Percentiles rank a stretch among this genome's conserved stretches.
Conservation (phyloP, 2,113 vertebrate genomes). For the Oreochromis spilurus region DNA sequence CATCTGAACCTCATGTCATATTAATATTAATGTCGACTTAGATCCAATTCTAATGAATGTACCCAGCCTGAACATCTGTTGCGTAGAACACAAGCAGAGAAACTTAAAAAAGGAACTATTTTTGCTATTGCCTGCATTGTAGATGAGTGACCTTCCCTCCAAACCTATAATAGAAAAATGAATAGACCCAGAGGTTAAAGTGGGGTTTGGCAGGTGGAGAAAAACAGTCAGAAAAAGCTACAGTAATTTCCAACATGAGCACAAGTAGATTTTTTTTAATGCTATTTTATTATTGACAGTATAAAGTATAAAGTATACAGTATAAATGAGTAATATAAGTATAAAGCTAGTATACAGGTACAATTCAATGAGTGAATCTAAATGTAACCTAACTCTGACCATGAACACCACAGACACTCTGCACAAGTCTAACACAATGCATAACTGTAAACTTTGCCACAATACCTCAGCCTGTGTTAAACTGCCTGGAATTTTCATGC, state of each 20-base stretch:
- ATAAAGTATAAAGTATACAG: no score
- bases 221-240: neutral
- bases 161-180: neutral
- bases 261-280: neutral
- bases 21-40: neutral
- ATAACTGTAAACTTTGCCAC: neutral
- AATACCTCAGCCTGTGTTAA: neutral
- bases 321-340: no score
- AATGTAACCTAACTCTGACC: neutral
- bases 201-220: neutral
- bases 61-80: neutral
- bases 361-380: neutral
- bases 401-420: neutral
- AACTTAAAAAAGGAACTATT: neutral
- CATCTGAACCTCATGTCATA: neutral
- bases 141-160: neutral
- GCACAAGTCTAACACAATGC: neutral
- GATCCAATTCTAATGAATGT: neutral
- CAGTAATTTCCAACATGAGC: neutral
- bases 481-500: neutral
- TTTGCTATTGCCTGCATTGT: neutral
- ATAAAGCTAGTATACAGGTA: neutral
- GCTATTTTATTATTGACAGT: neutral
- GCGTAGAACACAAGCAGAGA: rapidly evolving
- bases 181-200: neutral